Conservation (phyloP, 1,140 invertebrate genomes). For the Berghia stephanieae region DNA sequence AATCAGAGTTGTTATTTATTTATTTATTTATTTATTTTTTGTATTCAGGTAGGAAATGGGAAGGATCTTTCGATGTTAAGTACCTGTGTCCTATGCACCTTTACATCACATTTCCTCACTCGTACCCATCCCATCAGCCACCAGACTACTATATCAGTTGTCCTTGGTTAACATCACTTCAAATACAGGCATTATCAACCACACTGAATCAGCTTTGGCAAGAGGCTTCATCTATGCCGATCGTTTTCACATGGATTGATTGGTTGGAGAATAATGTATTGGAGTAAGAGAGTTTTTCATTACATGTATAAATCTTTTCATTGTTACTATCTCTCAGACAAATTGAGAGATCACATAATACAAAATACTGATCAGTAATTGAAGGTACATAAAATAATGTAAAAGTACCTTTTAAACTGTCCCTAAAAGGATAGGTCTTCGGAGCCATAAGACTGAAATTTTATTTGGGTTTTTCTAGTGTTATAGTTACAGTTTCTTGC, state of each 20-base stretch:
- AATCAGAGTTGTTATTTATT: not conserved
- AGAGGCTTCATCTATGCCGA: slow-evolving; percentile 39
- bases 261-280: slow-evolving; percentile 51
- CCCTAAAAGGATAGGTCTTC: too few relatives aligned
- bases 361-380: too few relatives aligned
- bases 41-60: slow-evolving; percentile 41
- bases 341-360: too few relatives aligned
- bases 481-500: too few relatives aligned
- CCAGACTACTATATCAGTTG: slow-evolving; percentile 46
- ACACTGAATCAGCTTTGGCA: slow-evolving; percentile 46
- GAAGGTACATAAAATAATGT: too few relatives aligned
- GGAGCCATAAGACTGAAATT: too few relatives aligned
- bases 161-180: slow-evolving; percentile 41
- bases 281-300: slow-evolving; percentile 34
- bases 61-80: slow-evolving; percentile 39
- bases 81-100: slow-evolving; percentile 46
- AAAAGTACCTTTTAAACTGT: too few relatives aligned
- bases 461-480: too few relatives aligned
- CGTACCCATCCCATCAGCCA: slow-evolving; percentile 44
- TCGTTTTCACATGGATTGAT: slow-evolving; percentile 53
- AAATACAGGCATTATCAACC: slow-evolving; percentile 39
- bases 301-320: not conserved
- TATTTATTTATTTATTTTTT: not conserved
- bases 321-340: too few relatives aligned
- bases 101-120: slow-evolving; percentile 42